Conservation (phyloP, 64 coral and sea anemone species). For the Dendronephthya gigantea region DNA sequence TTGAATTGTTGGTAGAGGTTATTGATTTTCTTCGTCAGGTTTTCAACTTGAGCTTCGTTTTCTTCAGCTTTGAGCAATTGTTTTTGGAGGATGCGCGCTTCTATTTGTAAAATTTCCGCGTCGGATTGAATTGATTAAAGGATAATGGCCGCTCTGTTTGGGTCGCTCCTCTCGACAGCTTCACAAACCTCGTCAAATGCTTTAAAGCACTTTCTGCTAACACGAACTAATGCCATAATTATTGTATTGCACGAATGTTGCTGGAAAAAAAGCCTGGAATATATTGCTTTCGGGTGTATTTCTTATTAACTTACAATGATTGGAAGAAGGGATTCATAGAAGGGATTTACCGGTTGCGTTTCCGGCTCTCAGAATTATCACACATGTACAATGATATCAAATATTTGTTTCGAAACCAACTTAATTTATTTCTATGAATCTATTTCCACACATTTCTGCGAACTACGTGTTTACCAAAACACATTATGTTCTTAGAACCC, state of each 20-base stretch:
- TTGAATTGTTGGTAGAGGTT: not conserved
- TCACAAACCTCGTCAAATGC: conserved; percentile 5
- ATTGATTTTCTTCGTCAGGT: conserved; percentile 28
- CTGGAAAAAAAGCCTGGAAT: too few relatives aligned
- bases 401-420: too few relatives aligned
- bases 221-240: conserved; percentile 30
- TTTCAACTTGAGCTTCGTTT: not conserved
- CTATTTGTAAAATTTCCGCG: not conserved
- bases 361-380: too few relatives aligned
- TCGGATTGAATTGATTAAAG: conserved; percentile 23
- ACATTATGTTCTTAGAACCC: too few relatives aligned
- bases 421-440: too few relatives aligned
- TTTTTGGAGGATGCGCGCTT: not conserved
- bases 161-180: conserved; percentile 15
- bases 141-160: not conserved
- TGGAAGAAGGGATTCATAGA: too few relatives aligned
- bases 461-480: too few relatives aligned
- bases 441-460: too few relatives aligned
- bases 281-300: too few relatives aligned
- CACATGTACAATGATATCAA: too few relatives aligned
- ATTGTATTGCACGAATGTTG: not conserved
- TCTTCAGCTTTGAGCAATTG: conserved; percentile 3
- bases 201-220: conserved; percentile 40
- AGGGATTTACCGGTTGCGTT: too few relatives aligned
- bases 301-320: too few relatives aligned